Evolutionary conservation across 2,797 vertebrate genomes (phyloP), one percentile per base, ranked within the genome.

Genomic region (Tenualosa thibaudeaui): DNA sequence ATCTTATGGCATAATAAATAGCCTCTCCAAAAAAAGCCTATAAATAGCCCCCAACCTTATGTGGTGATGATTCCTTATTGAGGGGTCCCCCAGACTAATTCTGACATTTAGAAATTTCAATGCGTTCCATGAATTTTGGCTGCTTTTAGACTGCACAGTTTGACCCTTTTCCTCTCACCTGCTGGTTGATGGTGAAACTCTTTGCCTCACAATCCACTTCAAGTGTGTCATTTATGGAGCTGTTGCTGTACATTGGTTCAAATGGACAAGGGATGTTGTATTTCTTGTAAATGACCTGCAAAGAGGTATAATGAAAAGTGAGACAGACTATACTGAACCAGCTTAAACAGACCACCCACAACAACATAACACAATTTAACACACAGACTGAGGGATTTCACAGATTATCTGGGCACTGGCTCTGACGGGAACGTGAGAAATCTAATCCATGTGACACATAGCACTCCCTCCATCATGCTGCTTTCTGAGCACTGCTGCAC

Each of bases 271-370:
- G 0, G 81, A 98, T 96, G 89, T 96, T 94, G 94, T 97, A 98
- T 92, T 94, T 97, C 92, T 99, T 98, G 90, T 97, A 98, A 94
- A 99, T 96, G 85, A 99, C 97, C 98, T 99, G n/a, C 26, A 84
- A 22, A 82, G 53, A 84, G 0, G 86, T 12, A 85, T n/a, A 53
- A 9, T 75, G 3, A 82, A 13, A 86, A 46, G 46, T 83, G 51
- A 82, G 50, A 85, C 22, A 62, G 26, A 40, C 46, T 4, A 46
- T 4, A 46, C 46, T 46, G 46, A 46, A 46, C 7, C 46, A 4
- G 46, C 7, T 46, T 46, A 4, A 46, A 46, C 24, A 82, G 40
- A n/a, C 65, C 81, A 78, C 1, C 60, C 65, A 26, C 2, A 5
- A 71, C 10, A 71, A 40, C 37, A 75, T 15, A 15, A 13, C 51